phyloP scores from a whole-genome alignment of 2,888 invertebrate genomes.

The Limnephilus lunatus region DNA sequence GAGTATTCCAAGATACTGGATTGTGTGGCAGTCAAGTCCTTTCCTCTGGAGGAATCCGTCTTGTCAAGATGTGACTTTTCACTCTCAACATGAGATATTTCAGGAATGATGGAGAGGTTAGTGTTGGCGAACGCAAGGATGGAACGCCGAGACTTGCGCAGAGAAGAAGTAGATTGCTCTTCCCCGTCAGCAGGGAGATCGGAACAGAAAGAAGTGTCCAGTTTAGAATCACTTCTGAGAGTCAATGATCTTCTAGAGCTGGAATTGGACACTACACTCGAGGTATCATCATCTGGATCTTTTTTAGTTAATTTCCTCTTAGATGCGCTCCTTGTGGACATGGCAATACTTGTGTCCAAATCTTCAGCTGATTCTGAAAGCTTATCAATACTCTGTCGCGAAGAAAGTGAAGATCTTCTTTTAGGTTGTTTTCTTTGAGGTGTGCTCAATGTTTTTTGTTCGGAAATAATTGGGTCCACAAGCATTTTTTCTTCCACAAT shows the following conservation, averaged over 20 bases:
- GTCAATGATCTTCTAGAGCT: constrained; percentile 53
- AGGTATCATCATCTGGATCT: constrained; percentile 37
- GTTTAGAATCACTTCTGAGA: constrained; percentile 40
- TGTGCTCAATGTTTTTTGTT: constrained; percentile 15
- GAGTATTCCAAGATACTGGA: constrained; percentile 70
- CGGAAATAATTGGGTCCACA: constrained; percentile 1
- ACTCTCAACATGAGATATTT: constrained; percentile 68
- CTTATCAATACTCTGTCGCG: constrained; percentile 65
- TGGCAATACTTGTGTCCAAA: constrained; percentile 55
- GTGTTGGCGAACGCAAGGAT: constrained; percentile 70
- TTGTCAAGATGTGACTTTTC: constrained; percentile 67
- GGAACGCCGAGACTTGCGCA: constrained; percentile 71
- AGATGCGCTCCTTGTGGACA: constrained; percentile 58
- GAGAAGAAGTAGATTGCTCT: constrained; percentile 3
- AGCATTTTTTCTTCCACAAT: neutral
- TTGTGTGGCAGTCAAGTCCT: constrained; percentile 14
- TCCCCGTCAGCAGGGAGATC: constrained; percentile 54
- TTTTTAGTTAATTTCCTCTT: constrained; percentile 43
- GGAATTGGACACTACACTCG: constrained; percentile 55
- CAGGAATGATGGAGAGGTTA: constrained; percentile 75
- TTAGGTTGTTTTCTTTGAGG: constrained; percentile 5
- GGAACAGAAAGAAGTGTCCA: constrained; percentile 53
- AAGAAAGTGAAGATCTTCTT: constrained; percentile 48
- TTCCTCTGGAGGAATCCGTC: constrained; percentile 67
- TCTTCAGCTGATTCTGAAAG: constrained; percentile 66